Percentiles rank a stretch among this genome's conserved stretches.
phyloP scores from a whole-genome alignment of 1,140 invertebrate species.

The Laupala kohalensis region DNA sequence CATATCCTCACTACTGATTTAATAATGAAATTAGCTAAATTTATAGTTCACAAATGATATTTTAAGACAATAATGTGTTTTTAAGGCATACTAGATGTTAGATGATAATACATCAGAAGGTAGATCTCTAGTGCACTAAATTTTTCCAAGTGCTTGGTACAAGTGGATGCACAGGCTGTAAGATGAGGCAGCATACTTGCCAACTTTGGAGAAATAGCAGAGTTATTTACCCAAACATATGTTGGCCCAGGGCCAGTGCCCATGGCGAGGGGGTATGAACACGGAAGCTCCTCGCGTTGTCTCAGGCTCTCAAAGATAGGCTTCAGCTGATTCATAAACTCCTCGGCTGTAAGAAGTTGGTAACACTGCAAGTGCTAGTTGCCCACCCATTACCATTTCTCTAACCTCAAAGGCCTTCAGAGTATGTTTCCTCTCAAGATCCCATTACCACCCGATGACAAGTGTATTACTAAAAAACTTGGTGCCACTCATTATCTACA shows the following conservation, averaged over 20 bases:
- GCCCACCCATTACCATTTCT: background rate
- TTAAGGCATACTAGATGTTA: no score
- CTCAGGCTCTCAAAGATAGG: slow-evolving; percentile 84
- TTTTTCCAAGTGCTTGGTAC: background rate
- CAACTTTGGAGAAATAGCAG: background rate
- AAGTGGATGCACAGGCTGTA: background rate
- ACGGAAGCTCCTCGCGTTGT: slow-evolving; percentile 72
- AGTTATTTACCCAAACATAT: slow-evolving; percentile 52
- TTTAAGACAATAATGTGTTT: no score
- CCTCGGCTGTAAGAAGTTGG: slow-evolving; percentile 52
- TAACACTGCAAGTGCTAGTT: background rate
- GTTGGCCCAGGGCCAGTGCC: slow-evolving; percentile 41
- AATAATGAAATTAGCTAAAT: no score
- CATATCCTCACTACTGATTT: no score
- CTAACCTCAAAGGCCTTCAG: background rate
- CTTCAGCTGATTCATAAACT: slow-evolving; percentile 83
- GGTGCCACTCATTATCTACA: background rate
- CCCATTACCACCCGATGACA: background rate
- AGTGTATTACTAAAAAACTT: background rate
- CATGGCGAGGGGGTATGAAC: slow-evolving; percentile 75
- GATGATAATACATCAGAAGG: background rate
- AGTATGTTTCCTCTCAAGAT: background rate
- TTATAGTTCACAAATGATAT: no score
- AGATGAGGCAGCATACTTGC: background rate
- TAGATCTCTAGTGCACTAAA: no score